Evolutionary conservation across 2,888 invertebrate species (phyloP), one percentile per base, ranked within the genome.

Genomic region (Rotaria magnacalcarata): DNA sequence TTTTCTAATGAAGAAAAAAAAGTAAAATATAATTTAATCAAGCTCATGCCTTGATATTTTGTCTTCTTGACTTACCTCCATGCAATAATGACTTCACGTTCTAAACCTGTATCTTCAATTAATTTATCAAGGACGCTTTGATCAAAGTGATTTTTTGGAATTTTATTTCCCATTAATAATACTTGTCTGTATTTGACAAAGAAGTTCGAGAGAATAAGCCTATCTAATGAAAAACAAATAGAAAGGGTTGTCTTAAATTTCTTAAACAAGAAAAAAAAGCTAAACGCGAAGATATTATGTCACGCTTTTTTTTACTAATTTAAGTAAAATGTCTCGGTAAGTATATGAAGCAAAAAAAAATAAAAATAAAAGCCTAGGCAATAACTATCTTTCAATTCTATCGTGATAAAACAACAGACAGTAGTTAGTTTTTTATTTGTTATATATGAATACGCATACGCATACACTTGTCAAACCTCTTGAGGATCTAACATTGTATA

Each of bases 1-100:
- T 85, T 85, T 74, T 27, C 54, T 85, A 54, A 56, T 34, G 21
- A 84, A 52, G 16, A 85, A 75, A 75, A 54, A 58, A 41, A 34
- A 34, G 34, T 34, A 19, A 41, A 41, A 41, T 19, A 41, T 21
- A 27, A 16, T n/a, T 24, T 11, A 75, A 5, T 80, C 19, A 10
- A 16, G 3, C 14, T 52, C 2, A 3, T 52, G 8, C 52, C 3
- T 52, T 11, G 8, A 16, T 16, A 52, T n/a, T 43, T 16, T 10
- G 21, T 47, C 11, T 6, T 47, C 24, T 43, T 19, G 4, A 47
- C 80, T 80, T 8, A 80, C 80, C 47, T 43, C 80, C 80, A 80
- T 24, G 80, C 80, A 80, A 80, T 80, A 47, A 80, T 80, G 2
- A 80, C 80, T 80, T 80, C 80, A 4, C 80, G 80, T 80, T 80